A percentile compares a stretch with the other conserved stretches of the same genome.
These are phyloP conservation scores for Varroa destructor DNA, from an alignment of 1,140 invertebrate genomes.

Conservation along the genomic window DNA sequence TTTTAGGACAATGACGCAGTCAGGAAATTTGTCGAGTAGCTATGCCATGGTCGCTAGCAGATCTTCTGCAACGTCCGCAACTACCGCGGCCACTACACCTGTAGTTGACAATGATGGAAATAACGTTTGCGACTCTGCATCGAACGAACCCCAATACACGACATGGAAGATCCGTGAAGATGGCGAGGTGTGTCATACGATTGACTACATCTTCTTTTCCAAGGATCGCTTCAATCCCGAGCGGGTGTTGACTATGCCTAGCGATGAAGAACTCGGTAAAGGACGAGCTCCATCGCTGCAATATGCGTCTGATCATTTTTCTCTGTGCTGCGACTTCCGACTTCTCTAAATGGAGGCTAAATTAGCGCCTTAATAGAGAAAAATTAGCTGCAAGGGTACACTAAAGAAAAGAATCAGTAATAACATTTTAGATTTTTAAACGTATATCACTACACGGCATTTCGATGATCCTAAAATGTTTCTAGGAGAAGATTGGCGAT, in stretches of 20 bases:
- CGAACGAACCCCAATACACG: conserved; percentile 50
- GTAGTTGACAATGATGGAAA: no score
- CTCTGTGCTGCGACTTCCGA: conserved; percentile 55
- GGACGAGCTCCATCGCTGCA: conserved; percentile 52
- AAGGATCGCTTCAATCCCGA: conserved; percentile 48
- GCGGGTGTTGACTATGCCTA: conserved; percentile 52
- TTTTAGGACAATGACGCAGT: conserved; percentile 9
- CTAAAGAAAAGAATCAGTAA: no score
- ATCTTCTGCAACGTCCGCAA: conserved; percentile 33
- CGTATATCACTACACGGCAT: no score
- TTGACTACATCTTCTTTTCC: conserved; percentile 64
- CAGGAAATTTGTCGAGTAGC: neutral
- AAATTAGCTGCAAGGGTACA: conserved; percentile 7
- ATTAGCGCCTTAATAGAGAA: conserved; percentile 1
- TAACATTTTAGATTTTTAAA: no score
- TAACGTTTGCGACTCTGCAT: conserved; percentile 32
- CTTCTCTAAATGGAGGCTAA: conserved; percentile 29
- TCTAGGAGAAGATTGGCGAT: no score
- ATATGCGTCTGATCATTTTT: conserved; percentile 68
- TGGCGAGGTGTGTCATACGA: conserved; percentile 57
- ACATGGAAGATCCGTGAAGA: conserved; percentile 63
- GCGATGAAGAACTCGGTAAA: conserved; percentile 52
- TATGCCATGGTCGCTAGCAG: conserved; percentile 43
- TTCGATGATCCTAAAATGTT: no score
- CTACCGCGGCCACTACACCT: no score